A percentile compares a stretch with the other conserved stretches of the same genome.
These are phyloP conservation scores for Harlomillsia oculata DNA, from an alignment of 1,140 invertebrate genomes.

Conservation along the genomic window DNA sequence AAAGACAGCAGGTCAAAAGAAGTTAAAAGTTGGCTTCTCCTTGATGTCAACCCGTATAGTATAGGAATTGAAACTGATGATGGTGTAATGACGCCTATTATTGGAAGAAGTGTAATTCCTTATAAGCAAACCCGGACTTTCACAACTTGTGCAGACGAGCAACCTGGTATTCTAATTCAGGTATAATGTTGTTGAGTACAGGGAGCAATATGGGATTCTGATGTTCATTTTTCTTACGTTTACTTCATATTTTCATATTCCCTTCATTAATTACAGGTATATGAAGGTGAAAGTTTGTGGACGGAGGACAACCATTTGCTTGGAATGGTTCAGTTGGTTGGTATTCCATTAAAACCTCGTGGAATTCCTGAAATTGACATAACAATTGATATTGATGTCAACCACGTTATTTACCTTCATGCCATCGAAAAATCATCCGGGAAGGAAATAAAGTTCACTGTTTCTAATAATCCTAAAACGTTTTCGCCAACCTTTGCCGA, in stretches of 20 bases:
- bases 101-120: conserved; percentile 59
- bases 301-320: conserved; percentile 85
- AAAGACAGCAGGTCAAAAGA: conserved; percentile 53
- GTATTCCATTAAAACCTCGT: conserved; percentile 79
- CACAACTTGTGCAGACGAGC: conserved; percentile 75
- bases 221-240: neutral
- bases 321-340: conserved; percentile 85
- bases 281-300: conserved; percentile 84
- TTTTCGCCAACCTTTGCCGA: too few species aligned
- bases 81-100: conserved; percentile 48
- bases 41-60: conserved; percentile 64
- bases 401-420: conserved; percentile 78
- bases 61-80: conserved; percentile 60
- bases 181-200: conserved; percentile 6
- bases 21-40: conserved; percentile 66
- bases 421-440: conserved; percentile 86
- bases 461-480: conserved; percentile 98
- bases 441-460: conserved; percentile 95
- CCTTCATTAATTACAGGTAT: conserved; percentile 41
- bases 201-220: neutral
- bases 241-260: too few species aligned
- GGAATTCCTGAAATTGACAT: conserved; percentile 90
- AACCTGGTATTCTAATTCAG: conserved; percentile 83
- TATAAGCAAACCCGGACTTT: conserved; percentile 59
- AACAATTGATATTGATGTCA: conserved; percentile 84